Percentiles rank a stretch among this genome's conserved stretches.
Conservation (phyloP, 53 echinoderm and acorn worm genomes). For the Patiria pectinifera region DNA sequence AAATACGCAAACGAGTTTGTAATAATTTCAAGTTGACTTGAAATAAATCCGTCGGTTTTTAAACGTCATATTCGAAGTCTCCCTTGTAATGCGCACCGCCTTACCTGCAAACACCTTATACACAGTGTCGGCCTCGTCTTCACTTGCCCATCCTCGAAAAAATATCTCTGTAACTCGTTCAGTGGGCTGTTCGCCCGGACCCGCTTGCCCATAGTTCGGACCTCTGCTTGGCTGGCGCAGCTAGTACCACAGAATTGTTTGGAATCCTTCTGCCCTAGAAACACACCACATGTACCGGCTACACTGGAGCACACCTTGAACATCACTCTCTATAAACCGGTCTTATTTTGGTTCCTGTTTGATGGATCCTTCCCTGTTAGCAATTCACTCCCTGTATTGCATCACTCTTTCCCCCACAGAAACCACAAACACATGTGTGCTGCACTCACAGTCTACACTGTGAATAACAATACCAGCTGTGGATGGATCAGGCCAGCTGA, state of each 20-base stretch:
- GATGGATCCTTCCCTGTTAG: background rate
- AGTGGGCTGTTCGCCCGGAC: conserved; percentile 35
- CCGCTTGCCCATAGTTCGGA: conserved; percentile 51
- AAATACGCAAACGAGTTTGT: no score
- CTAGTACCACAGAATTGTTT: background rate
- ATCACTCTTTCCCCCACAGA: background rate
- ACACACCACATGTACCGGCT: background rate
- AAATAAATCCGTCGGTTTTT: background rate
- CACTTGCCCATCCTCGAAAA: conserved; percentile 45
- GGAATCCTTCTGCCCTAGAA: conserved; percentile 28
- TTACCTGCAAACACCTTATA: conserved; percentile 60
- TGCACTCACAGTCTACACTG: background rate
- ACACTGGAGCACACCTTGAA: background rate
- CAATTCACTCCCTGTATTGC: conserved; percentile 15
- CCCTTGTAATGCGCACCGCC: background rate
- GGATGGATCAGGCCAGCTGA: background rate
- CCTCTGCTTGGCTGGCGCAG: background rate
- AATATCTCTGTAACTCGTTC: conserved; percentile 28
- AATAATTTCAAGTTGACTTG: background rate
- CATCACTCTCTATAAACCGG: background rate
- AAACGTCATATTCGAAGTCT: background rate
- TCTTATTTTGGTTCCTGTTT: background rate
- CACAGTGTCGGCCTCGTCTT: conserved; percentile 49
- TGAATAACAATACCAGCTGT: background rate
- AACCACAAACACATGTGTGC: background rate